Conservation (phyloP, 2,113 vertebrate genomes). For the Rhynchopsitta pachyrhyncha region DNA sequence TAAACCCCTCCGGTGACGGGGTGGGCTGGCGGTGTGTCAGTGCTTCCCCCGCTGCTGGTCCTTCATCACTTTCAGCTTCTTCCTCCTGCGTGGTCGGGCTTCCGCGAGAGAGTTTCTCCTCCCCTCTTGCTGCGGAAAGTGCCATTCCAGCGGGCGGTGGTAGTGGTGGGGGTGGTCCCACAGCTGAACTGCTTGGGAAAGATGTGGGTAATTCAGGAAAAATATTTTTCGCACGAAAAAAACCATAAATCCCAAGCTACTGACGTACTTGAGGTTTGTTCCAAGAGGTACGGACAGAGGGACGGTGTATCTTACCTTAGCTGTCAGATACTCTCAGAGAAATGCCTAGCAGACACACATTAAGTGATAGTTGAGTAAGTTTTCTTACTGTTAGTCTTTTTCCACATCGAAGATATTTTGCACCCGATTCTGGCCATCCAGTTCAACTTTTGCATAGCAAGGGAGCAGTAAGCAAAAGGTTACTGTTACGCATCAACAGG, state of each 20-base stretch:
- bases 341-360: not conserved
- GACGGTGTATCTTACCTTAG: not conserved
- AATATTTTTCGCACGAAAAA: not conserved
- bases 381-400: not conserved
- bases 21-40: not conserved
- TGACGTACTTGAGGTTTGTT: not conserved
- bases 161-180: not conserved
- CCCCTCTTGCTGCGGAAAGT: not conserved
- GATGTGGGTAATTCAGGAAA: not conserved
- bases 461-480: not conserved
- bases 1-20: no score
- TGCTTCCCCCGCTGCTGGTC: not conserved
- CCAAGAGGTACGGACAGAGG: not conserved
- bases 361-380: accelerated
- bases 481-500: not conserved
- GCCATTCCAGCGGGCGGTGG: not conserved
- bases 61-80: not conserved
- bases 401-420: not conserved
- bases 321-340: accelerated
- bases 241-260: accelerated
- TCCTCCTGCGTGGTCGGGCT: not conserved
- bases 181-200: not conserved
- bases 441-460: accelerated
- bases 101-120: not conserved
- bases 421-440: accelerated